These are phyloP conservation scores for Anaspis maculata DNA, from an alignment of 2,888 invertebrate genomes.

Conservation along the genomic window DNA sequence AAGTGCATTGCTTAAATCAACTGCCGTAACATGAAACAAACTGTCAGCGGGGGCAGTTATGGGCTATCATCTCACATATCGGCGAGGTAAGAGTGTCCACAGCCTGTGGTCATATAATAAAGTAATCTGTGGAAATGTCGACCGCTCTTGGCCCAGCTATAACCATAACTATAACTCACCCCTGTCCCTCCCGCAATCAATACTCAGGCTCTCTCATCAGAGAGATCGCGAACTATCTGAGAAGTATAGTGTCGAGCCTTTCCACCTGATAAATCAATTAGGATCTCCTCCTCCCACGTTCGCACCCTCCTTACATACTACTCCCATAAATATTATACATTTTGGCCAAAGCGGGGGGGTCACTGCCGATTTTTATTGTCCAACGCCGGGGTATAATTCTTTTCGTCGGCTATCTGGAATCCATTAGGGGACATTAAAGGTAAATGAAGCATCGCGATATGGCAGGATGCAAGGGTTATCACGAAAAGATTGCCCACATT, in stretches of 20 bases:
- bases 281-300: conserved; percentile 15
- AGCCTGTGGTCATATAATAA: conserved; percentile 39
- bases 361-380: conserved; percentile 31
- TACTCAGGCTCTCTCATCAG: conserved; percentile 29
- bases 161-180: conserved; percentile 44
- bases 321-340: conserved; percentile 31
- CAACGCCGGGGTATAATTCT: conserved; percentile 27
- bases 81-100: conserved; percentile 38
- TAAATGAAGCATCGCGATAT: conserved; percentile 39
- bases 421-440: conserved; percentile 35
- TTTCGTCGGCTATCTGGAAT: conserved; percentile 27
- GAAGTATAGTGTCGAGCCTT: conserved; percentile 31
- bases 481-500: conserved; percentile 32
- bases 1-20: conserved; percentile 40
- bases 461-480: conserved; percentile 36
- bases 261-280: conserved; percentile 43
- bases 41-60: conserved; percentile 40
- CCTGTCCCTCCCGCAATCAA: conserved; percentile 29
- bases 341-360: conserved; percentile 21
- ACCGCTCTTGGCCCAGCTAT: conserved; percentile 36
- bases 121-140: conserved; percentile 42
- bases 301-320: conserved; percentile 19
- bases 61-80: conserved; percentile 40
- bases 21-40: conserved; percentile 39
- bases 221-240: conserved; percentile 28